Evolutionary conservation across 23 tunicate genomes (phyloP), one percentile per base, ranked within the genome.

Genomic region (Botrylloides violaceus): DNA sequence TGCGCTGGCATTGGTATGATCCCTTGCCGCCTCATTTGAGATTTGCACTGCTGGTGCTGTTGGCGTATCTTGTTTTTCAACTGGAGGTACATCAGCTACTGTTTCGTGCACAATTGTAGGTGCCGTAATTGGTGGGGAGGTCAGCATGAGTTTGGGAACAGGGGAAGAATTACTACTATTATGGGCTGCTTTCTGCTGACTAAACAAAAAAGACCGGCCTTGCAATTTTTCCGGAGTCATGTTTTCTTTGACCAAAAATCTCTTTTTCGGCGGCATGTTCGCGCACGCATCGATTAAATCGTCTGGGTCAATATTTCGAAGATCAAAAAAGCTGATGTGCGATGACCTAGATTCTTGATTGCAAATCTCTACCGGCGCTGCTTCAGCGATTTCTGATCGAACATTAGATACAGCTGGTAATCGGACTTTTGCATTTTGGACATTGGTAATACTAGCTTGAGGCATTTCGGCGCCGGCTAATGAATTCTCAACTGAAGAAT

Each of bases 221-320:
- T 43, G 53, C 9, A 33, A 63, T 63, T 63, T 63, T 33, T 63
- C 70, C 18, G 70, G 70, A 31, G 70, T 63, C 12, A 63, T 12
- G 18, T 31, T 15, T 18, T 37, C 74, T 24, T 37, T 36, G 15
- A 56, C 74, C 27, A 68, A 56, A 35, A 68, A 68, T 0, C 74
- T 39, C 2, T 68, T 68, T 37, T 68, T 68, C 43, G 74, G 74
- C 37, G 74, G 74, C 74, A 68, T 68, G 28, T 39, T 37, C 27
- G 58, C 25, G 27, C 71, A 65, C 32, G 49, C 23, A 24, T 68
- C 37, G 0, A 32, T 37, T n/a, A 25, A 28, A 43, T 35, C 37
- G 26, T 37, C 56, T 29, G 58, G 24, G 6, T 37, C 64, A 32
- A 29, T 20, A 22, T 43, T 2, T 4, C 27, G 36, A 21, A 32